phyloP scores from a whole-genome alignment of 2,113 vertebrate genomes.

The Lutjanus erythropterus region DNA sequence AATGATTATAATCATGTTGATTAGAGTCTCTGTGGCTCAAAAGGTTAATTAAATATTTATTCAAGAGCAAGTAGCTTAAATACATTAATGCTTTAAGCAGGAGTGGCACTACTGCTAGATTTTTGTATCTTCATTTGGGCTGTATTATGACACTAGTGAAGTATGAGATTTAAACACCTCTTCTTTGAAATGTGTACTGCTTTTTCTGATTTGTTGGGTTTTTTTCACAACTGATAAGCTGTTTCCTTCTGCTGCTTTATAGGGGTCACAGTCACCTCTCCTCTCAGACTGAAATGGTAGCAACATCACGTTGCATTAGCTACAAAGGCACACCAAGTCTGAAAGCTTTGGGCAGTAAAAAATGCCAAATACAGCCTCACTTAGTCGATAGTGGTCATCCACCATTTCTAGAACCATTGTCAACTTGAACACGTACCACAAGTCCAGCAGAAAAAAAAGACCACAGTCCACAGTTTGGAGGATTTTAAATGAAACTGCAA shows the following conservation, averaged over 20 bases:
- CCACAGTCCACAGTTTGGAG: neutral
- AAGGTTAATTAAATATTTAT: constrained; percentile 70
- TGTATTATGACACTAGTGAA: constrained; percentile 2
- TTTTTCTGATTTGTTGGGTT: constrained; percentile 2
- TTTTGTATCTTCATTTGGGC: constrained; percentile 1
- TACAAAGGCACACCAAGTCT: neutral
- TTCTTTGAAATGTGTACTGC: neutral
- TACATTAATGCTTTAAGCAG: constrained; percentile 27
- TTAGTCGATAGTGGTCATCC: neutral
- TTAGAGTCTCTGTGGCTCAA: constrained; percentile 47
- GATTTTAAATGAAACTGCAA: constrained; percentile 5
- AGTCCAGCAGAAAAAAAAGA: neutral
- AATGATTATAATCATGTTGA: constrained; percentile 55
- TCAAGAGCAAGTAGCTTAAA: constrained; percentile 51
- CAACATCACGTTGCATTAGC: neutral
- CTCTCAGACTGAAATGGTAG: neutral
- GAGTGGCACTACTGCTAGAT: constrained; percentile 8
- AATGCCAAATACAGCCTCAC: neutral
- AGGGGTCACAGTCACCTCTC: neutral
- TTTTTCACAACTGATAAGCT: neutral
- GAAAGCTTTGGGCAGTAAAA: neutral
- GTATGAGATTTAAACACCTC: neutral
- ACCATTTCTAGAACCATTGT: neutral
- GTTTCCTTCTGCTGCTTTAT: neutral
- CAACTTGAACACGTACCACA: neutral